phyloP scores from a whole-genome alignment of 1,140 invertebrate genomes.

The Adelges cooleyi region DNA sequence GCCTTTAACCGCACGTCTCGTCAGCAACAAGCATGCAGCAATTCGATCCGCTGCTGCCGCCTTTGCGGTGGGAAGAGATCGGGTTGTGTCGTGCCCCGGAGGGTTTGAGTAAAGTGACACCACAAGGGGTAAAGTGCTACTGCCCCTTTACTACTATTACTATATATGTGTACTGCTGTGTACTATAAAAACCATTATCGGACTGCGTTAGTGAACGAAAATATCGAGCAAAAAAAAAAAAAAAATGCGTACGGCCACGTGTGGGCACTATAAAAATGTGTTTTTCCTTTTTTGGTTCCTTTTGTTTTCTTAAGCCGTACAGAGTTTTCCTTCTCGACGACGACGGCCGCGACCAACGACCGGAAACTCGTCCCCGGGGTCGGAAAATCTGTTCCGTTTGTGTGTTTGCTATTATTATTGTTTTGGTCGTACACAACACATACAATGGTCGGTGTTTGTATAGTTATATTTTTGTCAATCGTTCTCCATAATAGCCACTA shows the following conservation, averaged over 20 bases:
- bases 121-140: constrained; percentile 15
- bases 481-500: no score
- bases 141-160: constrained; percentile 2
- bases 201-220: not conserved
- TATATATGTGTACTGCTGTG: no score
- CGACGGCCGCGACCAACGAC: not conserved
- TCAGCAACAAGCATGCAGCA: constrained; percentile 13
- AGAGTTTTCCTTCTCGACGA: not conserved
- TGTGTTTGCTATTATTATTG: no score
- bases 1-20: no score
- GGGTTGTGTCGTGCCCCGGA: not conserved
- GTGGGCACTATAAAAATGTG: constrained; percentile 18
- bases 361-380: not conserved
- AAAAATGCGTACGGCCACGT: constrained; percentile 8
- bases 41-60: not conserved
- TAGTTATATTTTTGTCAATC: no score
- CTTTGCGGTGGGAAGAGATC: not conserved
- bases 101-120: constrained; percentile 24
- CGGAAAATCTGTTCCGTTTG: no score
- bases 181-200: constrained; percentile 6
- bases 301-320: not conserved
- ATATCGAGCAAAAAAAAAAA: not conserved
- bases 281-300: constrained; percentile 6
- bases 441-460: no score
- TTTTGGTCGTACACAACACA: no score